These are phyloP conservation scores for Agrypnus murinus DNA, from an alignment of 2,888 invertebrate genomes.

Conservation along the genomic window DNA sequence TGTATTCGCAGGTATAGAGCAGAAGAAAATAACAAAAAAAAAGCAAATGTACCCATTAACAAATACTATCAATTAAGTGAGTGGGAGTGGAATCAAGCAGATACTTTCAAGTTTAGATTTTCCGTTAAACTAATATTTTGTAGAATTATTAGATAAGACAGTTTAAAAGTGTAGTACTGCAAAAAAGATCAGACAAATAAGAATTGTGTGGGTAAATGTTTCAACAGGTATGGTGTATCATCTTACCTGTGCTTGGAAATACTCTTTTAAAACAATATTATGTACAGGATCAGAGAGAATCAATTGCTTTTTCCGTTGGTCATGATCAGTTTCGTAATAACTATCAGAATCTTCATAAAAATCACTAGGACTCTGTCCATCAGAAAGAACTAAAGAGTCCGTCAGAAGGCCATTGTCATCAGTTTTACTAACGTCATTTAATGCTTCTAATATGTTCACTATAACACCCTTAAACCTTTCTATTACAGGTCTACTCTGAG, in stretches of 20 bases:
- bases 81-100: no score
- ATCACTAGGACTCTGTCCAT: conserved; percentile 70
- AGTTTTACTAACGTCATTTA: conserved; percentile 86
- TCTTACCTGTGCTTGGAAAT: conserved; percentile 81
- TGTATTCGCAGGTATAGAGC: no score
- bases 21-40: no score
- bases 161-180: not conserved
- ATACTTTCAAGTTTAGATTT: no score
- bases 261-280: conserved; percentile 82
- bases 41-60: no score
- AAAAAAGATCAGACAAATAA: not conserved
- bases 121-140: no score
- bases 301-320: conserved; percentile 80
- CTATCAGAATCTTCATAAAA: conserved; percentile 77
- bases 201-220: conserved; percentile 19
- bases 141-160: no score
- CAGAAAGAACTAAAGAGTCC: conserved; percentile 67
- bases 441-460: conserved; percentile 82
- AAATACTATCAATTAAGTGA: no score
- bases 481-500: conserved; percentile 80
- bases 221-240: no score
- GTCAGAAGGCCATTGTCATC: conserved; percentile 76
- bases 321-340: conserved; percentile 82
- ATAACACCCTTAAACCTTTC: conserved; percentile 84
- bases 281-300: conserved; percentile 87